Evolutionary conservation across 1,140 invertebrate genomes (phyloP).

Genomic region (Piezodorus guildinii): DNA sequence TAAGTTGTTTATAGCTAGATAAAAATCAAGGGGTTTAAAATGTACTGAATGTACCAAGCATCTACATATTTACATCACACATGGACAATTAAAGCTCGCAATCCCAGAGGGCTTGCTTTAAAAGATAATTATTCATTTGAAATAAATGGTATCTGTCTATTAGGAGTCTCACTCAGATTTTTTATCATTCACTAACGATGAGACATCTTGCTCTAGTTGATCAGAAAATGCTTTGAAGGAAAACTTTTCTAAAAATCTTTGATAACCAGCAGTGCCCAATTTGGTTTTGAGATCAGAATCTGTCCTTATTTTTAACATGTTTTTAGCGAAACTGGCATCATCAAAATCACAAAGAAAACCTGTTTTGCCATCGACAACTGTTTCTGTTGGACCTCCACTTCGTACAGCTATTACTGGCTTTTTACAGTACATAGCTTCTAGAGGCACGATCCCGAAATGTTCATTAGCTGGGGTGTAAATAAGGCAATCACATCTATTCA

Average conservation of each 20-base stretch:
- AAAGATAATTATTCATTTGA: too few relatives aligned
- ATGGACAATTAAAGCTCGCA: too few relatives aligned
- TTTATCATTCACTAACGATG: background rate
- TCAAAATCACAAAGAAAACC: constrained; percentile 72
- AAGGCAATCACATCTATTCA: constrained; percentile 62
- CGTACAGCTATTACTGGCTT: constrained; percentile 92
- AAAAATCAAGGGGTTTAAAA: too few relatives aligned
- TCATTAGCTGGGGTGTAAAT: constrained; percentile 94
- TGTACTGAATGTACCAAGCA: too few relatives aligned
- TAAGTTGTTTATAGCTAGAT: too few relatives aligned
- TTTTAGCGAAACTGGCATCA: constrained; percentile 58
- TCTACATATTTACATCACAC: too few relatives aligned
- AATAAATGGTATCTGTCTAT: too few relatives aligned
- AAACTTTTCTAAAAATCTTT: constrained; percentile 62
- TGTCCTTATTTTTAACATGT: constrained; percentile 49
- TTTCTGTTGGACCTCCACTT: constrained; percentile 91
- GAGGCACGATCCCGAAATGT: constrained; percentile 98
- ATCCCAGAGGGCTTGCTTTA: too few relatives aligned
- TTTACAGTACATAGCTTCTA: constrained; percentile 93
- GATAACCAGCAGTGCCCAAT: constrained; percentile 57
- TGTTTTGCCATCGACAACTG: constrained; percentile 73
- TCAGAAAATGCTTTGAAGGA: constrained; percentile 65
- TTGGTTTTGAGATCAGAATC: constrained; percentile 36
- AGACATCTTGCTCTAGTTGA: constrained; percentile 41
- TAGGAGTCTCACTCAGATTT: too few relatives aligned